Conservation (phyloP, 2,113 vertebrate genomes). For the Carassius auratus region DNA sequence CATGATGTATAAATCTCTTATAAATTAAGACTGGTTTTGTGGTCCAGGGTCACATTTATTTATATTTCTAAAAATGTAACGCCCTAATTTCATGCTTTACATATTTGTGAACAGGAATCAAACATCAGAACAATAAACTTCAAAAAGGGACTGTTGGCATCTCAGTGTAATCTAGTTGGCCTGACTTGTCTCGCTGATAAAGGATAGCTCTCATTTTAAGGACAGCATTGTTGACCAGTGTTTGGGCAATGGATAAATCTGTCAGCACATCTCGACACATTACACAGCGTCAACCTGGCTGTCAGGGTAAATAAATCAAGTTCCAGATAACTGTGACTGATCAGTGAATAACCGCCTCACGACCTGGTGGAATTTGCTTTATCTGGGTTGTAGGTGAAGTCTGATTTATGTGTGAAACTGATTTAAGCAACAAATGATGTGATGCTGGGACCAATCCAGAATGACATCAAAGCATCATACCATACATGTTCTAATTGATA, state of each 20-base stretch:
- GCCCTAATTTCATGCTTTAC: not conserved
- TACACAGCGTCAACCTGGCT: constrained; percentile 14
- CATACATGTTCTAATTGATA: not conserved
- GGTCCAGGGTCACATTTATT: not conserved
- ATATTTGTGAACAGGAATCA: not conserved
- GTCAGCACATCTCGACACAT: constrained; percentile 44
- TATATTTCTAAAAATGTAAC: not conserved
- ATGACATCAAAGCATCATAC: not conserved
- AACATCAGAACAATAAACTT: constrained; percentile 5
- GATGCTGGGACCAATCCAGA: not conserved
- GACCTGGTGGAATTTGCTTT: not conserved
- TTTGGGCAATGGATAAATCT: constrained; percentile 41
- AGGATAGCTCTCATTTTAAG: constrained; percentile 25
- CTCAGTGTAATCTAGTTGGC: constrained; percentile 46
- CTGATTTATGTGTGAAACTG: not conserved
- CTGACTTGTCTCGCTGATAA: constrained; percentile 49
- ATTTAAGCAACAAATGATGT: not conserved
- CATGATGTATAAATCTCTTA: too few species aligned
- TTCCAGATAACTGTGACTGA: constrained; percentile 46
- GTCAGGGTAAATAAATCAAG: constrained; percentile 14
- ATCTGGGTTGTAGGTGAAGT: not conserved
- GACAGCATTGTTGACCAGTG: constrained; percentile 49
- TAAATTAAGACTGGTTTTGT: too few species aligned
- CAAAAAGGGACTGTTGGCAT: not conserved
- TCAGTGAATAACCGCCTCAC: not conserved